phyloP scores from a whole-genome alignment of 2,797 vertebrate species.

The Melanotaenia parkinsoni region DNA sequence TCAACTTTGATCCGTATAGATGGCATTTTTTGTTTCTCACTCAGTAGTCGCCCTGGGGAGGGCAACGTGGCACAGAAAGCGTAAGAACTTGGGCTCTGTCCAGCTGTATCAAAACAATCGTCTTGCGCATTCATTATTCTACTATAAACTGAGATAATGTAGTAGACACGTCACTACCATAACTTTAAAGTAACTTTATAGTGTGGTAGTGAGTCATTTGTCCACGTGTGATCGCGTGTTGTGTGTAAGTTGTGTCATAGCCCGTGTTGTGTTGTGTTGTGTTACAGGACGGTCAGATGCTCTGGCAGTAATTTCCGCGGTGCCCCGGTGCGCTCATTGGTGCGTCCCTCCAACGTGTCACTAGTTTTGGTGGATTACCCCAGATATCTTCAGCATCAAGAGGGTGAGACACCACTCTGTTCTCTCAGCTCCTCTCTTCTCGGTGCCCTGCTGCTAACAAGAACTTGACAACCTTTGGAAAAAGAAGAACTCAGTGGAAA shows the following conservation, averaged over 20 bases:
- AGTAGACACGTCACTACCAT: neutral
- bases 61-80: conserved; percentile 30
- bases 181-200: neutral
- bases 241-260: conserved; percentile 18
- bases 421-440: conserved; percentile 51
- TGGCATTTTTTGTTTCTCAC: conserved; percentile 32
- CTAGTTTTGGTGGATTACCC: conserved; percentile 86
- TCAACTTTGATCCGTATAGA: conserved; percentile 65
- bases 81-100: neutral
- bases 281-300: conserved; percentile 43
- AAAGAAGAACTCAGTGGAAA: conserved; percentile 37
- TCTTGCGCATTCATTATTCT: neutral
- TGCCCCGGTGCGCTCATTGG: conserved; percentile 82
- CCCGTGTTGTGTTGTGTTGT: conserved; percentile 28
- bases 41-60: neutral
- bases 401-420: conserved; percentile 63
- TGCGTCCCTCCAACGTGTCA: conserved; percentile 84
- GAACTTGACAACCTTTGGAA: conserved; percentile 24
- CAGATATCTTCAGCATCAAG: conserved; percentile 76
- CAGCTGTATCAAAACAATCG: neutral
- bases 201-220: conserved; percentile 16
- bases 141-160: neutral
- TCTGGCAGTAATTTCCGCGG: conserved; percentile 66
- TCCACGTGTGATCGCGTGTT: conserved; percentile 21
- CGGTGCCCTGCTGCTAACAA: conserved; percentile 49